Conservation (phyloP, 2,113 vertebrate species). For the Aegypius monachus region DNA sequence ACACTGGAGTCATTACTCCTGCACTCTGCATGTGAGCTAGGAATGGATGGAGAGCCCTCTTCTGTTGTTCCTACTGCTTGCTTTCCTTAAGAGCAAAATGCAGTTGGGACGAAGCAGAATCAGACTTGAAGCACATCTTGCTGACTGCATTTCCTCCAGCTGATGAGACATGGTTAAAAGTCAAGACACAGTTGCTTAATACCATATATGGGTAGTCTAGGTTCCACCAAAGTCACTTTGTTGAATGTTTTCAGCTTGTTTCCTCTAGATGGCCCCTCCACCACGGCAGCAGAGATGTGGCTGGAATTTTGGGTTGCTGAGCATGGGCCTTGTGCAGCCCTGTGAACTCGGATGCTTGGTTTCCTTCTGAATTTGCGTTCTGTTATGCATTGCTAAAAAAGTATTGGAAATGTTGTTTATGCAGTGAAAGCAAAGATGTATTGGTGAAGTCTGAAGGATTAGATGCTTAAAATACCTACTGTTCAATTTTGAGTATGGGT, state of each 20-base stretch:
- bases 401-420: neutral
- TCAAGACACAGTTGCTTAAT: neutral
- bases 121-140: neutral
- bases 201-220: constrained; percentile 54
- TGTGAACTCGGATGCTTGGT: neutral
- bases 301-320: neutral
- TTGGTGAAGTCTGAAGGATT: neutral
- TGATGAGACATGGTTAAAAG: constrained; percentile 6
- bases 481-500: neutral
- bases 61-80: neutral
- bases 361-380: neutral
- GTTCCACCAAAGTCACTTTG: neutral
- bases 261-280: constrained; percentile 65
- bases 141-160: neutral
- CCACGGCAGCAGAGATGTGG: neutral
- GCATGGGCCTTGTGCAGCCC: neutral
- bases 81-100: neutral
- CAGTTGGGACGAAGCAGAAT: neutral
- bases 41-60: neutral
- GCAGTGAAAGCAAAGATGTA: neutral
- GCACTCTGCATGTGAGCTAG: neutral
- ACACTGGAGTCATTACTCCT: neutral
- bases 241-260: constrained; percentile 22
- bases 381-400: neutral
- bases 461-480: neutral